Evolutionary conservation across 1,140 invertebrate species (phyloP).

Genomic region (Tetramorium parvispinum): DNA sequence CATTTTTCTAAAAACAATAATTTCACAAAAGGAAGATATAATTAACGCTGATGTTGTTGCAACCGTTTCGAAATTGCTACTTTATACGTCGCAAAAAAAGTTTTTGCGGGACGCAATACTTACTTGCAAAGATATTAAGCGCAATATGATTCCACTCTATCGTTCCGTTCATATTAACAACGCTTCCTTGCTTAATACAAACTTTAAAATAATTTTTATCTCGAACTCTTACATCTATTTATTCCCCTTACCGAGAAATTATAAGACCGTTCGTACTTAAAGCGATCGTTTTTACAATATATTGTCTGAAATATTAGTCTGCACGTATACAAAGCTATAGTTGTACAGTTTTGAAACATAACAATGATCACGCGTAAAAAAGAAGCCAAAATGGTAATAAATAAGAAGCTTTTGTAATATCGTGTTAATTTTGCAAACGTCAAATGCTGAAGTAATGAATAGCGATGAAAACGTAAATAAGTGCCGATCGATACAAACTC

Average conservation of each 20-base stretch:
- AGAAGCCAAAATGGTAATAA: neutral
- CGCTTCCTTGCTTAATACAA: slow-evolving; percentile 36
- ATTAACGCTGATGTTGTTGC: slow-evolving; percentile 23
- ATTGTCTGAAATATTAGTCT: slow-evolving; percentile 48
- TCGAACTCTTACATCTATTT: slow-evolving; percentile 29
- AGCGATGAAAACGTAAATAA: neutral
- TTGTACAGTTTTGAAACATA: slow-evolving; percentile 28
- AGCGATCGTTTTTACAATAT: slow-evolving; percentile 26
- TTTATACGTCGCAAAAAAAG: neutral
- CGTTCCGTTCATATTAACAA: slow-evolving; percentile 43
- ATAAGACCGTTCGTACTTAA: slow-evolving; percentile 38
- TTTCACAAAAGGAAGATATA: neutral
- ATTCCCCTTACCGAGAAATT: slow-evolving; percentile 25
- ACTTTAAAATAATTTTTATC: slow-evolving; percentile 44
- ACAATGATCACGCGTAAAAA: neutral
- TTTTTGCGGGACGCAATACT: slow-evolving; percentile 4
- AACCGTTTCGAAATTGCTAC: neutral
- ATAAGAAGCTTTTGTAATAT: neutral
- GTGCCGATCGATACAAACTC: neutral
- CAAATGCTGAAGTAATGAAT: neutral
- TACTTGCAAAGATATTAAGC: slow-evolving; percentile 16
- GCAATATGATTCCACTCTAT: slow-evolving; percentile 16
- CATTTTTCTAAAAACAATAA: neutral
- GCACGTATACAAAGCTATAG: slow-evolving; percentile 20
- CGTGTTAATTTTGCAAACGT: neutral